Percentiles rank a stretch among this genome's conserved stretches.
phyloP scores from a whole-genome alignment of 2,888 invertebrate species.

The Hirtodrosophila duncani region DNA sequence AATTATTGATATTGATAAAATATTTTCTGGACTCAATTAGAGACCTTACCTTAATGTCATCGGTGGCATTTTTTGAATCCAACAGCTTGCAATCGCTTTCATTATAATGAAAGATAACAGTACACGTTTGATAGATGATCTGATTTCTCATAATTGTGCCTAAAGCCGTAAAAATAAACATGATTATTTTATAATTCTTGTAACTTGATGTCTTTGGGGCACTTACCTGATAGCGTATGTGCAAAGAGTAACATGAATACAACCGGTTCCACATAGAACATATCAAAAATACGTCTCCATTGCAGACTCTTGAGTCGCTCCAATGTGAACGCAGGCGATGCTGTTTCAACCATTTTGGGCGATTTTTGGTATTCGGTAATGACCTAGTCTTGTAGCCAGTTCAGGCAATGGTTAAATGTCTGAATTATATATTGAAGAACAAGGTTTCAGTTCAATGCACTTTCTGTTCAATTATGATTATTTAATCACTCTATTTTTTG shows the following conservation, averaged over 20 bases:
- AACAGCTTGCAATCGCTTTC: constrained; percentile 80
- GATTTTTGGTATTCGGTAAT: background rate
- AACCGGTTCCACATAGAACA: constrained; percentile 75
- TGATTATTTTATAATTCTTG: too few species aligned
- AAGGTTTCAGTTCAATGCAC: background rate
- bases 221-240: constrained; percentile 71
- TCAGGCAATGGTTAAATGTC: too few species aligned
- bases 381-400: too few species aligned
- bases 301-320: constrained; percentile 51
- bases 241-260: constrained; percentile 74
- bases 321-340: constrained; percentile 37
- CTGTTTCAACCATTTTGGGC: constrained; percentile 62
- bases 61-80: constrained; percentile 79
- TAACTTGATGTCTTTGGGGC: background rate
- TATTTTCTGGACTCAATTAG: too few species aligned
- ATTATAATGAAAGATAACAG: constrained; percentile 81
- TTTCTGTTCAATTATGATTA: background rate
- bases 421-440: too few species aligned
- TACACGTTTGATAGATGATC: constrained; percentile 84
- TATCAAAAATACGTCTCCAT: constrained; percentile 66
- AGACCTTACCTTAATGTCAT: constrained; percentile 77
- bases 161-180: too few species aligned
- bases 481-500: background rate
- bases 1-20: too few species aligned
- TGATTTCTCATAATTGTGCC: constrained; percentile 82